These are phyloP conservation scores for Cebus imitator DNA, from an alignment of 2,113 vertebrate species.

Conservation along the genomic window DNA sequence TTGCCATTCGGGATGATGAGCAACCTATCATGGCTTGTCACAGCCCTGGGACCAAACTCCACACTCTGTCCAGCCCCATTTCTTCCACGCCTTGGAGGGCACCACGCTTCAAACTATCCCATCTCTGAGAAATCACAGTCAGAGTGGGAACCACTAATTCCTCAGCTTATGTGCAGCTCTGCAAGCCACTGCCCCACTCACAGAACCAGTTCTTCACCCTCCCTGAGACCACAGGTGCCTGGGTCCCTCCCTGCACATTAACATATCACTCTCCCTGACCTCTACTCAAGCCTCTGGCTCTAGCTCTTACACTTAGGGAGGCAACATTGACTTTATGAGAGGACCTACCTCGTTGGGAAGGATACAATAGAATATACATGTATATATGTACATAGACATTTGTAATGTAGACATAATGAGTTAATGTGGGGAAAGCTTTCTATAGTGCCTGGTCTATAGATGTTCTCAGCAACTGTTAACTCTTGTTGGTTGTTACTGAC, in stretches of 20 bases:
- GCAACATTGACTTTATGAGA: not conserved
- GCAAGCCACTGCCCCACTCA: not conserved
- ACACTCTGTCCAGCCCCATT: not conserved
- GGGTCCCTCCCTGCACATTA: rapidly evolving
- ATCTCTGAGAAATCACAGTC: not conserved
- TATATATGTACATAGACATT: not conserved
- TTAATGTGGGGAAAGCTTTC: not conserved
- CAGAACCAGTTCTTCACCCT: not conserved
- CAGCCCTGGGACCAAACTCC: too few species aligned
- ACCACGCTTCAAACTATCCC: not conserved
- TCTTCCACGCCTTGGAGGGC: not conserved
- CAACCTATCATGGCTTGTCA: not conserved
- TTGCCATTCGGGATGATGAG: rapidly evolving
- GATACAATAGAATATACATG: not conserved
- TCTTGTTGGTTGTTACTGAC: not conserved
- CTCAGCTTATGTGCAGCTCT: not conserved
- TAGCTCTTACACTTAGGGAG: not conserved
- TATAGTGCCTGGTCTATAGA: not conserved
- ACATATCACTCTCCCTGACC: not conserved
- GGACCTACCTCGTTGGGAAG: not conserved
- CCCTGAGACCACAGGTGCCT: not conserved
- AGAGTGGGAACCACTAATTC: not conserved
- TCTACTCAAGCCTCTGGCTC: not conserved
- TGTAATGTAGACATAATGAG: not conserved
- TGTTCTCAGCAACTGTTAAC: not conserved